phyloP scores from a whole-genome alignment of 2,113 vertebrate genomes.

The Odontesthes bonariensis region DNA sequence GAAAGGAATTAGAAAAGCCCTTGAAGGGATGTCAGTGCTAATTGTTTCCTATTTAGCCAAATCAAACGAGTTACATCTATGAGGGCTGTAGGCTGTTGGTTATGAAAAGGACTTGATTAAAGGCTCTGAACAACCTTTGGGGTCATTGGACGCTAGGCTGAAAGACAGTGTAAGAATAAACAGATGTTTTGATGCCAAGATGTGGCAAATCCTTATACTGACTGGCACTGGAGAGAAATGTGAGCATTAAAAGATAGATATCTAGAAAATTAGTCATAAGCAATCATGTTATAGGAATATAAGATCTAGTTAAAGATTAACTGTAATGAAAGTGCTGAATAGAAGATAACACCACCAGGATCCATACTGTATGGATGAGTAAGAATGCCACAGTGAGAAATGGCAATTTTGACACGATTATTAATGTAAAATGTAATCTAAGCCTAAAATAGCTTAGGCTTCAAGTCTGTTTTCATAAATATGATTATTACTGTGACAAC shows the following conservation, averaged over 20 bases:
- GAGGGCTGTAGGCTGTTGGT: conserved; percentile 57
- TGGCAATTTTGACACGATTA: conserved; percentile 38
- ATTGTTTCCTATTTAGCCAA: conserved; percentile 71
- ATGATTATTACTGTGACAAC: conserved; percentile 67
- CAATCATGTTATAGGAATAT: conserved; percentile 1
- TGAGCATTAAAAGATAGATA: conserved; percentile 22
- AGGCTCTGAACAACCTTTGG: conserved; percentile 13
- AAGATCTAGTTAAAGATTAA: conserved; percentile 15
- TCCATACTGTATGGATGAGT: background rate
- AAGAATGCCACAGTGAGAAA: conserved; percentile 12
- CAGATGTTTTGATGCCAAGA: conserved; percentile 38
- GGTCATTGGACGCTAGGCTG: conserved; percentile 20
- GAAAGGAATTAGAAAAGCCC: conserved; percentile 40
- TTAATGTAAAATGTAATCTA: conserved; percentile 57
- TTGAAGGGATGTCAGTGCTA: conserved; percentile 51
- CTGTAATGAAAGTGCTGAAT: conserved; percentile 9
- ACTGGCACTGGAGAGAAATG: background rate
- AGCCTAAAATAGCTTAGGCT: conserved; percentile 55
- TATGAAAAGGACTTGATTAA: conserved; percentile 57
- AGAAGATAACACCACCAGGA: background rate
- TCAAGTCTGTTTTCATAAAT: conserved; percentile 61
- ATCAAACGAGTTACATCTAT: conserved; percentile 62
- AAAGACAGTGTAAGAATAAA: conserved; percentile 33
- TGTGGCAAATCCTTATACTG: conserved; percentile 41
- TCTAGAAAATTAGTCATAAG: conserved; percentile 8